Conservation (phyloP, 2,888 invertebrate genomes). For the Aproaerema taeniolella region DNA sequence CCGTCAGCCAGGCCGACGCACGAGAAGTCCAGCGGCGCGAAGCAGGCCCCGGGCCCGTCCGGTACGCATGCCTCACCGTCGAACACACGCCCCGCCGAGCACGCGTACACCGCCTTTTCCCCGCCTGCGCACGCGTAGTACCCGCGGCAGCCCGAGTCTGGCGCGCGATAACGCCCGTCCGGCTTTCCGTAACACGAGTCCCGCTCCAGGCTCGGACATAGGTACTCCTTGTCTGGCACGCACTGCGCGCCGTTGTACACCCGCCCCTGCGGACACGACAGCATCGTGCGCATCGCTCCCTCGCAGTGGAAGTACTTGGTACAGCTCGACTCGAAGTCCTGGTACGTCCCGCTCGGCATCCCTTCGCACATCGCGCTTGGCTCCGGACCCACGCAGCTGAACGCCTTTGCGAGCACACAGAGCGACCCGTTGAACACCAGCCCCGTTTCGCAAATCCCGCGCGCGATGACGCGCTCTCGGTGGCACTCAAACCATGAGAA, state of each 20-base stretch:
- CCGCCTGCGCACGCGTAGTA: slow-evolving; percentile 77
- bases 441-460: slow-evolving; percentile 63
- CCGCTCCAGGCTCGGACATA: slow-evolving; percentile 65
- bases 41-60: slow-evolving; percentile 46
- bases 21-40: slow-evolving; percentile 53
- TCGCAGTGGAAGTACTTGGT: slow-evolving; percentile 72
- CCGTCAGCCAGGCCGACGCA: slow-evolving; percentile 73
- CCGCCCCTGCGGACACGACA: slow-evolving; percentile 54
- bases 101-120: slow-evolving; percentile 77
- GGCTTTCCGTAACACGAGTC: slow-evolving; percentile 70
- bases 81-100: slow-evolving; percentile 68
- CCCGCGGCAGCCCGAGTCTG: slow-evolving; percentile 73
- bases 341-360: slow-evolving; percentile 73
- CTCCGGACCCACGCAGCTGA: slow-evolving; percentile 67
- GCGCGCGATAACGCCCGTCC: slow-evolving; percentile 74
- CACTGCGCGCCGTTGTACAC: slow-evolving; percentile 69
- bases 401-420: slow-evolving; percentile 55
- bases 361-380: slow-evolving; percentile 57
- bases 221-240: slow-evolving; percentile 41
- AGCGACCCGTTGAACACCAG: slow-evolving; percentile 68
- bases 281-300: slow-evolving; percentile 49
- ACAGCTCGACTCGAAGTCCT: slow-evolving; percentile 70
- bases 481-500: slow-evolving; percentile 69
- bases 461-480: slow-evolving; percentile 55
- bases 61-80: slow-evolving; percentile 76